These are phyloP conservation scores for Polymixis flavicincta DNA, from an alignment of 2,888 invertebrate species.

Conservation along the genomic window DNA sequence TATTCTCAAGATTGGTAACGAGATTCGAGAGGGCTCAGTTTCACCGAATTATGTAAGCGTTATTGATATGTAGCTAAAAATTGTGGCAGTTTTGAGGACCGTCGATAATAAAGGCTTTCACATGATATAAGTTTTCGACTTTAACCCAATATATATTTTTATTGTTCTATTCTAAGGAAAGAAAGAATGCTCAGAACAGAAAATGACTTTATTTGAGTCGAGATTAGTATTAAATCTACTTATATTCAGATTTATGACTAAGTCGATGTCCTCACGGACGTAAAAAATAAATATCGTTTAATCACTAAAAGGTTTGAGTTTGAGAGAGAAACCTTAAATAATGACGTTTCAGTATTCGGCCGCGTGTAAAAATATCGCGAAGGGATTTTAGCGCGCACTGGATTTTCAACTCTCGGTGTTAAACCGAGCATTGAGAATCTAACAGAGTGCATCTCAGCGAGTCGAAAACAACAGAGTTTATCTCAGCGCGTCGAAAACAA, in stretches of 20 bases:
- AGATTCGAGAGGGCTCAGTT: slow-evolving; percentile 47
- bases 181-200: background rate
- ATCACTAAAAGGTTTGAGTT: too few species aligned
- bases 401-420: too few species aligned
- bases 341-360: too few species aligned
- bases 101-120: slow-evolving; percentile 20
- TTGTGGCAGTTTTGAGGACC: slow-evolving; percentile 1
- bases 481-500: too few species aligned
- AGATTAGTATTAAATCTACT: background rate
- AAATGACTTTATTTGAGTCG: background rate
- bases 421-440: too few species aligned
- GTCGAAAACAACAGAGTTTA: too few species aligned
- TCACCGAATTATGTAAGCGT: slow-evolving; percentile 49
- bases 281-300: too few species aligned
- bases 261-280: too few species aligned
- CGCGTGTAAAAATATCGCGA: too few species aligned
- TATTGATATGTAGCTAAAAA: slow-evolving; percentile 32
- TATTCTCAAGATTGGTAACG: slow-evolving; percentile 38
- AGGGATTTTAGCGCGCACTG: too few species aligned
- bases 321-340: too few species aligned
- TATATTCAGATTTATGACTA: background rate
- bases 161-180: background rate
- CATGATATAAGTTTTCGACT: background rate
- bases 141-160: background rate
- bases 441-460: too few species aligned